Base-by-base conservation (phyloP, 2,113 vertebrate genomes). In the Festucalex cinctus region DNA sequence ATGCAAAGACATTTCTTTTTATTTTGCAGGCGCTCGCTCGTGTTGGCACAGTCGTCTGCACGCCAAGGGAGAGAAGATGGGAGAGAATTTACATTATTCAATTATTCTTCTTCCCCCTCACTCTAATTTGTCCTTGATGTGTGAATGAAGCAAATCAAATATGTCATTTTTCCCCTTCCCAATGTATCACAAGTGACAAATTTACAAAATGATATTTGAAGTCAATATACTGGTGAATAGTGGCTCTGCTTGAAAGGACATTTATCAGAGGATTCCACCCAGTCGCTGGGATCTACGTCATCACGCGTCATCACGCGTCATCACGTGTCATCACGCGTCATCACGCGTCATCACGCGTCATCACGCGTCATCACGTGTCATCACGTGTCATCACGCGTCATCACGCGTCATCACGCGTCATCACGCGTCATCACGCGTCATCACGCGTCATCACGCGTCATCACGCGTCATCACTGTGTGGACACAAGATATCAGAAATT, bases 91-190 rank as follows among this genome's bases (percentile, higher is more conserved):
- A 35, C 71, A 77, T 89, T 78, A 90, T 88, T 83, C 84, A 88
- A 43, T 62, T 44, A 17, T 32, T 17, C 6, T 85, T 87, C 79
- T 87, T 85, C 88, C 84, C 86, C 83, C 86, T 89, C 86, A 86
- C 88, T 90, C 88, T 88, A 91, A 92, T 90, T 78, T 80, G 85
- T 80, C 86, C 89, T 90, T 90, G 85, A 89, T 91, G 86, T 88
- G 80, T 82, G 88, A 88, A 86, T 82, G 79, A 88, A 91, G 86
- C 85, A 90, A 89, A 90, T 92, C 80, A 85, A 84, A 91, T 79
- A 69, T 86, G 71, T 76, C 43, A 44, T 59, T 71, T 76, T 86
- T 69, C 71, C 24, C 28, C 32, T 77, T 65, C 70, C 73, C 65
- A 69, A 80, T 85, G 70, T 72, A 74, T 77, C 24, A 63, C 63